Conservation (phyloP, 2,113 vertebrate genomes). For the Globicephala melas region DNA sequence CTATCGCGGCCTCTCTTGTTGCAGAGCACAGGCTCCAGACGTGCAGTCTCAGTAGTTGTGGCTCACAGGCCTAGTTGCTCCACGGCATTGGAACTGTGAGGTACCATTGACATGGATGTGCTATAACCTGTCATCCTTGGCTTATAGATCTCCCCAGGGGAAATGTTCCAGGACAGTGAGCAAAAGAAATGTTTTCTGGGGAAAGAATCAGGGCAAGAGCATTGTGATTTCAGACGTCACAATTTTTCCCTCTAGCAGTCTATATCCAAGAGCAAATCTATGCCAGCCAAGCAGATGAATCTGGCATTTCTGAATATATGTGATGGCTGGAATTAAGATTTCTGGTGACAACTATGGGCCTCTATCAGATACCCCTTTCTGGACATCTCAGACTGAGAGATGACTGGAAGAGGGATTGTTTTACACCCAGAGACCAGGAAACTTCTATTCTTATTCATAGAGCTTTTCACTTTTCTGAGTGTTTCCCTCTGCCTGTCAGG, state of each 20-base stretch:
- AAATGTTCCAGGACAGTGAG: slow-evolving; percentile 25
- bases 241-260: background rate
- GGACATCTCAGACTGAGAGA: background rate
- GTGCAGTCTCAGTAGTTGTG: no score
- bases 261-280: background rate
- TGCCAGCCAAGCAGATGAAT: background rate
- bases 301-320: background rate
- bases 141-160: background rate
- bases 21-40: no score
- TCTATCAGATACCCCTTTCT: background rate
- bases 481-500: background rate
- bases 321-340: background rate
- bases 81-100: background rate
- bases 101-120: background rate
- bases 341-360: background rate
- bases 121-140: background rate
- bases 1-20: no score
- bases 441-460: slow-evolving; percentile 12
- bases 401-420: background rate
- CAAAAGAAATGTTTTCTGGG: slow-evolving; percentile 44
- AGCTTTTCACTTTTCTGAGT: background rate
- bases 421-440: background rate
- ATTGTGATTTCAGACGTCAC: slow-evolving; percentile 15
- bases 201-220: background rate
- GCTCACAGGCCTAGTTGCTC: no score